Conservation (phyloP, 1,140 invertebrate genomes). For the Psix sp. region DNA sequence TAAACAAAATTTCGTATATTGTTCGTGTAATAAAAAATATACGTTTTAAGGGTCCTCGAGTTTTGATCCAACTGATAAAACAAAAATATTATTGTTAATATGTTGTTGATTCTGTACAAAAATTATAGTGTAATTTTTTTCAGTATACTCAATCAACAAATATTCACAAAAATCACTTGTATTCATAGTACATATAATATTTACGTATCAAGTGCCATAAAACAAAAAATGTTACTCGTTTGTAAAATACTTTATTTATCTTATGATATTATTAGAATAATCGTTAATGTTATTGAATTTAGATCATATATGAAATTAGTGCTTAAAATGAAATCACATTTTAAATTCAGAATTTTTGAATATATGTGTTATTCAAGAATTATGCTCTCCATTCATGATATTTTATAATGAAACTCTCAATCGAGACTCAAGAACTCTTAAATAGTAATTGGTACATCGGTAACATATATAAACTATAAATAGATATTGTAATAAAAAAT, state of each 20-base stretch:
- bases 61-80: slow-evolving; percentile 47
- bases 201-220: slow-evolving; percentile 57
- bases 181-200: slow-evolving; percentile 38
- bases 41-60: slow-evolving; percentile 55
- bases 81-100: slow-evolving; percentile 24
- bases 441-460: slow-evolving; percentile 63
- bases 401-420: slow-evolving; percentile 40
- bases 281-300: slow-evolving; percentile 48
- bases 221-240: slow-evolving; percentile 54
- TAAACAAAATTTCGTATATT: slow-evolving; percentile 47
- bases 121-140: slow-evolving; percentile 19
- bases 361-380: slow-evolving; percentile 18
- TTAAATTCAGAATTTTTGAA: slow-evolving; percentile 15
- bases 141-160: slow-evolving; percentile 4
- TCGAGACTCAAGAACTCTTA: slow-evolving; percentile 61
- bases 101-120: slow-evolving; percentile 36
- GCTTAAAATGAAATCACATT: slow-evolving; percentile 24
- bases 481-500: slow-evolving; percentile 61
- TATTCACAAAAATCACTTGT: slow-evolving; percentile 28
- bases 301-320: slow-evolving; percentile 44
- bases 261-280: slow-evolving; percentile 36
- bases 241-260: slow-evolving; percentile 51
- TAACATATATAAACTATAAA: slow-evolving; percentile 61
- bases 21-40: slow-evolving; percentile 22
- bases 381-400: slow-evolving; percentile 12